These are phyloP conservation scores for Aporophyla lueneburgensis DNA, from an alignment of 2,888 invertebrate species.

Conservation along the genomic window DNA sequence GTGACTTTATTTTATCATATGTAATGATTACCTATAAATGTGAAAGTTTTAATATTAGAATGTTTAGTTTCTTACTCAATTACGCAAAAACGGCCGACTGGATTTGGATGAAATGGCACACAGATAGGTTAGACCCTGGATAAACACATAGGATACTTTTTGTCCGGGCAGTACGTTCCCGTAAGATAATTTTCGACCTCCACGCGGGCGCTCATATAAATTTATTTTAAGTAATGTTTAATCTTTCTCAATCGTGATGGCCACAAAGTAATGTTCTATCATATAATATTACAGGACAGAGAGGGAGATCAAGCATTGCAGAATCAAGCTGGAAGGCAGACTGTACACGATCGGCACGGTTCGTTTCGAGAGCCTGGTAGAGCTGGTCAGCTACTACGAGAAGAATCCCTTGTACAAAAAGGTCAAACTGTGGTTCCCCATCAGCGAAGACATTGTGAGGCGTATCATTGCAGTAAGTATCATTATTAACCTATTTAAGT, in stretches of 20 bases:
- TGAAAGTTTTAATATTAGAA: no score
- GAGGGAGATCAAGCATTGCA: slow-evolving; percentile 98
- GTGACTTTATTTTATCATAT: no score
- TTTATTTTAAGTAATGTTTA: not conserved
- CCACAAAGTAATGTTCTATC: not conserved
- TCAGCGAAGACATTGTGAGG: slow-evolving; percentile 94
- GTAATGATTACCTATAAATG: no score
- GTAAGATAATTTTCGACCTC: no score
- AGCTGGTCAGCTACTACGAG: slow-evolving; percentile 97
- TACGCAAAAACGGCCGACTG: no score
- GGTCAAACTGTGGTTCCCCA: slow-evolving; percentile 96
- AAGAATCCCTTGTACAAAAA: slow-evolving; percentile 97
- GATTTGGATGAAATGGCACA: no score
- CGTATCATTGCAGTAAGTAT: slow-evolving; percentile 92
- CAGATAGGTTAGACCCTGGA: no score
- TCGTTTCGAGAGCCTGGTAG: slow-evolving; percentile 98
- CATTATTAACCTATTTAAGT: no score
- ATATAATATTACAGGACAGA: slow-evolving; percentile 93
- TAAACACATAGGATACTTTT: no score
- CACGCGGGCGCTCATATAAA: no score
- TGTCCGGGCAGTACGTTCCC: no score
- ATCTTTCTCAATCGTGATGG: not conserved
- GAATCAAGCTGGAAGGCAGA: slow-evolving; percentile 97
- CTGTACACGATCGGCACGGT: slow-evolving; percentile 97
- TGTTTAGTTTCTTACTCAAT: no score